Base-by-base conservation (phyloP, 2,888 invertebrate species). In the Idaea straminata region DNA sequence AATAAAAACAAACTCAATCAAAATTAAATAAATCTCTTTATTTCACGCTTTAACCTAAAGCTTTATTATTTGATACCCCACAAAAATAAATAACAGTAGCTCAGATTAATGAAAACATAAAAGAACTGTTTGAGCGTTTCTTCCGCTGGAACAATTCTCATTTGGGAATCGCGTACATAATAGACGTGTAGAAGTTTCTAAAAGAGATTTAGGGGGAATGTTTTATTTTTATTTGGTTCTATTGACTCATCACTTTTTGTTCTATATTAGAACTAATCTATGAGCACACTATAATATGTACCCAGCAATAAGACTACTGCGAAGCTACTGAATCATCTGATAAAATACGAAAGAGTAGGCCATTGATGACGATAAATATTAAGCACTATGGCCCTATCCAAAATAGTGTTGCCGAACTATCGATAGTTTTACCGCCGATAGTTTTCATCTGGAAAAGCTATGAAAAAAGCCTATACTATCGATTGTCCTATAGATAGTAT, bases 81-180 rank as follows among this genome's bases (percentile, higher is more conserved):
- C 47, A 47, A 47, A 47, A 47, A 47, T 47, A 47, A 47, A 47
- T 47, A 47, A 47, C 47, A 47, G 47, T 5, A 47, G 5, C 47
- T 47, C 47, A 47, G 47, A 47, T 47, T 47, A 47, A 47, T 47
- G 47, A 47, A n/a, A n/a, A 47, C 47, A 47, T 47, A 47, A 47
- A 47, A 47, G 47, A 47, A 47, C 47, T 47, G 47, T 47, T 47
- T 47, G 47, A 47, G 47, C 58, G 58, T 59, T 59, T 15, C 58
- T 59, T 15, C 58, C 58, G 16, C 58, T 59, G 16, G 16, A 59
- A 59, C 16, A 59, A 59, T 16, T 59, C 58, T 59, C 58, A 59
- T 59, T 59, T 59, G 7, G 58, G 58, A 59, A 47, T 47, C 47
- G 47, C 47, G 47, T 47, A 47, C 47, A 47, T 47, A 47, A 47